Percentiles rank a stretch among this genome's conserved stretches.
These are phyloP conservation scores for Eublepharis macularius DNA, from an alignment of 2,113 vertebrate species.

Conservation along the genomic window DNA sequence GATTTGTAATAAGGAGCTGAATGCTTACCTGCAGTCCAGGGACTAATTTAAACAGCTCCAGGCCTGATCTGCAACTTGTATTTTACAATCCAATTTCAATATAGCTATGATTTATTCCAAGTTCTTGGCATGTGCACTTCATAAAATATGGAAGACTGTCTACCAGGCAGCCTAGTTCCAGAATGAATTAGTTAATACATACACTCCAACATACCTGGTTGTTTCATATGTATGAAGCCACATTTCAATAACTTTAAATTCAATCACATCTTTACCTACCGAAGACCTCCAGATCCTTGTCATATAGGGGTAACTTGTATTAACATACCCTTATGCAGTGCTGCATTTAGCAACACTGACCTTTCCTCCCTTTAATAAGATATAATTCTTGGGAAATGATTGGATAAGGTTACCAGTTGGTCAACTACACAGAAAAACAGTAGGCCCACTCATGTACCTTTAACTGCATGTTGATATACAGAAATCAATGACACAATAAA, in stretches of 20 bases:
- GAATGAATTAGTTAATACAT: slow-evolving; percentile 3
- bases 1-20: slow-evolving; percentile 1
- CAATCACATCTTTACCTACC: background rate
- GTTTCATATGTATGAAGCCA: background rate
- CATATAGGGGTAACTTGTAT: background rate
- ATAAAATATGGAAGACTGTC: background rate
- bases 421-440: background rate
- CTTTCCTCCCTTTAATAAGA: background rate
- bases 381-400: background rate
- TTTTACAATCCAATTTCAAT: background rate
- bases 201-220: background rate
- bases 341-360: background rate
- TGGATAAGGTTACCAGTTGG: background rate
- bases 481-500: background rate
- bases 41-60: slow-evolving; percentile 25
- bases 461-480: background rate
- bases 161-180: background rate
- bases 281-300: background rate
- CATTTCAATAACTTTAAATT: background rate
- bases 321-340: background rate
- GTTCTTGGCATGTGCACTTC: slow-evolving; percentile 4
- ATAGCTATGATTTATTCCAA: slow-evolving; percentile 2
- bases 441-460: background rate
- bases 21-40: background rate
- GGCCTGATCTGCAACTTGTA: background rate